Evolutionary conservation across 2,888 invertebrate species (phyloP).

Genomic region (Diplolepis rosae): DNA sequence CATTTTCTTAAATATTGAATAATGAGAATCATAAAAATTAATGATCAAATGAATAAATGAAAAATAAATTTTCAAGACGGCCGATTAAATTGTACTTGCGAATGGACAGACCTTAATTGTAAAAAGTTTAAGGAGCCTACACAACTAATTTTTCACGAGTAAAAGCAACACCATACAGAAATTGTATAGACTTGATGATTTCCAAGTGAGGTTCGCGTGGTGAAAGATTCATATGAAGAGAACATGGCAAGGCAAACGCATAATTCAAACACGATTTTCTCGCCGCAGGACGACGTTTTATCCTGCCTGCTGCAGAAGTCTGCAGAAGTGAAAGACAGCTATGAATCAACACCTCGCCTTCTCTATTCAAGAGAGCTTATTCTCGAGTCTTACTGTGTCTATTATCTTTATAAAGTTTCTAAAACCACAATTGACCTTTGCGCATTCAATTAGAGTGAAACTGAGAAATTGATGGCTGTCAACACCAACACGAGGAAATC

Average conservation of each 20-base stretch:
- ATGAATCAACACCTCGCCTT: conserved; percentile 48
- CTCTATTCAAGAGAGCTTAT: background rate
- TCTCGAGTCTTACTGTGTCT: background rate
- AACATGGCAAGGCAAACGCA: conserved; percentile 16
- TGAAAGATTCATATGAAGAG: background rate
- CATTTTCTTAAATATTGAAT: no score
- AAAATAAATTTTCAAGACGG: no score
- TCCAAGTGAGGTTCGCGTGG: background rate
- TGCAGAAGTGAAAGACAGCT: conserved; percentile 40
- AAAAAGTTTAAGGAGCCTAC: background rate
- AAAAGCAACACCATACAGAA: conserved; percentile 19
- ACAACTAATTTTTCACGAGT: conserved; percentile 10
- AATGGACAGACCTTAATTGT: background rate
- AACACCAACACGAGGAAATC: background rate
- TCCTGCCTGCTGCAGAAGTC: background rate
- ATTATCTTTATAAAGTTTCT: conserved; percentile 32
- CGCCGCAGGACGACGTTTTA: conserved; percentile 3
- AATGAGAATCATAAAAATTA: no score
- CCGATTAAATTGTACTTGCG: no score
- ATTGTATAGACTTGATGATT: conserved; percentile 17
- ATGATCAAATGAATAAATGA: no score
- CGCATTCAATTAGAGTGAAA: conserved; percentile 29
- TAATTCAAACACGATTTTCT: conserved; percentile 21
- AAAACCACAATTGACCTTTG: conserved; percentile 25
- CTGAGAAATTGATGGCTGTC: conserved; percentile 23